A percentile compares a stretch with the other conserved stretches of the same genome.
phyloP scores from a whole-genome alignment of 2,113 vertebrate species.

The Pitta sordida region DNA sequence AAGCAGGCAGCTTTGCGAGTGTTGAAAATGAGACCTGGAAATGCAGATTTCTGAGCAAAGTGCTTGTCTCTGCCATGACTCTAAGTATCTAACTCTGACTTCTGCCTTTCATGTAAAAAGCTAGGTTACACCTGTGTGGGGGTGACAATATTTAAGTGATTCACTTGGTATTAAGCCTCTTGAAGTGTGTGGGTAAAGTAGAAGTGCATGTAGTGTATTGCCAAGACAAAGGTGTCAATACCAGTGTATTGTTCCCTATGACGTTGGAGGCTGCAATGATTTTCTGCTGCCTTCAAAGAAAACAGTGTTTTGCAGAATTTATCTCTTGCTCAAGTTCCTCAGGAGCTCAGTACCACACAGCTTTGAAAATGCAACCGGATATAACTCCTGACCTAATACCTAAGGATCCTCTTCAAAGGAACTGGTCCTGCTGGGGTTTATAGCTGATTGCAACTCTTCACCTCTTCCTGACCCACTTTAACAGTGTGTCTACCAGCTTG shows the following conservation, averaged over 20 bases:
- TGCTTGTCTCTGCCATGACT: neutral
- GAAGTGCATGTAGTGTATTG: neutral
- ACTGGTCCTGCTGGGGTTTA: neutral
- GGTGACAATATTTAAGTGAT: neutral
- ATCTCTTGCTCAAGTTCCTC: neutral
- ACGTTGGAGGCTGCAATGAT: neutral
- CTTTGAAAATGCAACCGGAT: neutral
- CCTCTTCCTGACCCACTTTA: constrained; percentile 5
- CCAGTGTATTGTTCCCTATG: neutral
- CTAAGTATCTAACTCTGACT: neutral
- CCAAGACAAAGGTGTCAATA: neutral
- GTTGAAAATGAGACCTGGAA: neutral
- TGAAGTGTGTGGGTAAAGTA: neutral
- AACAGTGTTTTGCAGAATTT: neutral
- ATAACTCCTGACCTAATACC: neutral
- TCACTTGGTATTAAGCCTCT: neutral
- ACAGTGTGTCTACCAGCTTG: neutral
- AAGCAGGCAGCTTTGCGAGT: neutral
- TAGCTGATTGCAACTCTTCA: neutral
- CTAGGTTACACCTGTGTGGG: accelerated
- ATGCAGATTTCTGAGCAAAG: accelerated
- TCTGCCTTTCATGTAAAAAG: neutral
- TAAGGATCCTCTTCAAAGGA: neutral
- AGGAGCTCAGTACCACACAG: neutral
- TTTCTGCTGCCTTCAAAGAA: neutral